Conservation (phyloP, 2,888 invertebrate species). For the Caenorhabditis uteleia region DNA sequence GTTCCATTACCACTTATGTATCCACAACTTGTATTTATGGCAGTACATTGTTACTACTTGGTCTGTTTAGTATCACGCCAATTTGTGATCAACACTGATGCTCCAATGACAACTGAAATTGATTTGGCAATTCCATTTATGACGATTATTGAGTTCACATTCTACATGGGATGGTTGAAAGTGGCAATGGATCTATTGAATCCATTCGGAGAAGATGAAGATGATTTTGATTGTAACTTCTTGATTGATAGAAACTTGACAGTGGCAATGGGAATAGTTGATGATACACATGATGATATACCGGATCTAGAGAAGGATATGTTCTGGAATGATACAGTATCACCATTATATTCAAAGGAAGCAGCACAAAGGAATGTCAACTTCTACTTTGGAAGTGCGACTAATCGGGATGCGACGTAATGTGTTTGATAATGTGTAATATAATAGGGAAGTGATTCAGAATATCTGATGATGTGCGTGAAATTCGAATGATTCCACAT, state of each 20-base stretch:
- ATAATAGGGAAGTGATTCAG: conserved; percentile 11
- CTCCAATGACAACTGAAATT: conserved; percentile 40
- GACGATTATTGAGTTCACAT: conserved; percentile 46
- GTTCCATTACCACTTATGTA: conserved; percentile 62
- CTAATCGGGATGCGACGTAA: conserved; percentile 26
- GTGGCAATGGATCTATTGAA: conserved; percentile 51
- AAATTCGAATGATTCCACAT: conserved; percentile 49
- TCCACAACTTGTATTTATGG: conserved; percentile 61
- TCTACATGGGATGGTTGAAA: conserved; percentile 53
- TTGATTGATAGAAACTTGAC: conserved; percentile 47
- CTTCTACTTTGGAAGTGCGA: conserved; percentile 50
- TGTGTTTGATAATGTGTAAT: not conserved
- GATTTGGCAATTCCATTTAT: conserved; percentile 48
- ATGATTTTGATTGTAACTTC: conserved; percentile 52
- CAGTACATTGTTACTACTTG: conserved; percentile 61
- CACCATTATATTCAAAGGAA: conserved; percentile 44
- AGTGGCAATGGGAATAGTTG: conserved; percentile 41
- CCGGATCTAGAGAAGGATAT: conserved; percentile 43
- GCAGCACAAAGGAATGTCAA: conserved; percentile 45
- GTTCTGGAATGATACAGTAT: conserved; percentile 51
- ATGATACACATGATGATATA: conserved; percentile 41
- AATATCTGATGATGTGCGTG: conserved; percentile 34
- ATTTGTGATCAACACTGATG: conserved; percentile 37
- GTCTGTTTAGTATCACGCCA: conserved; percentile 59
- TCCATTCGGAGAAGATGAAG: conserved; percentile 52